A percentile compares a stretch with the other conserved stretches of the same genome.
phyloP scores from a whole-genome alignment of 2,113 vertebrate genomes.

The Galbula dea region DNA sequence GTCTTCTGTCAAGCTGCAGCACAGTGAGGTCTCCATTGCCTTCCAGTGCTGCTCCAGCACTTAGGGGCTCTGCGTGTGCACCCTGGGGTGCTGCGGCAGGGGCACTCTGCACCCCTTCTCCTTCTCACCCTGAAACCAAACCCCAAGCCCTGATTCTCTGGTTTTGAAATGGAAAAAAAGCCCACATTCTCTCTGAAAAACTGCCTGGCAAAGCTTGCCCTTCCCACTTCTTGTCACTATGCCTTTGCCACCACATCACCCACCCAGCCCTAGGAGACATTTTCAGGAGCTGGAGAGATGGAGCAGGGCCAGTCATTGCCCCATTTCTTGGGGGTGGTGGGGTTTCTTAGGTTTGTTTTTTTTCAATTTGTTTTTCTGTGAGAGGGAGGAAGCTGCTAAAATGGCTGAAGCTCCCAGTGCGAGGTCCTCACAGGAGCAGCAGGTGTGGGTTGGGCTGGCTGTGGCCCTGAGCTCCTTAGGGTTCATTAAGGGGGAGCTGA shows the following conservation, averaged over 20 bases:
- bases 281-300: rapidly evolving
- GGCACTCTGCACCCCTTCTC: background rate
- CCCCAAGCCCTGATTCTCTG: rapidly evolving
- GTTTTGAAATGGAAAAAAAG: background rate
- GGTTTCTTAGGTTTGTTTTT: too few species aligned
- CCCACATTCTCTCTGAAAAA: background rate
- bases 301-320: rapidly evolving
- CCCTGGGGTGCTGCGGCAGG: background rate
- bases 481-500: too few species aligned
- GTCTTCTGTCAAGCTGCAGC: background rate
- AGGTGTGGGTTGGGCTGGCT: too few species aligned
- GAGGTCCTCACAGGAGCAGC: too few species aligned
- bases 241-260: rapidly evolving
- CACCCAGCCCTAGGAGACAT: rapidly evolving
- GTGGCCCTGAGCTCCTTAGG: too few species aligned
- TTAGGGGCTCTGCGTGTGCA: background rate
- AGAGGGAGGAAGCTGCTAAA: background rate
- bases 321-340: rapidly evolving
- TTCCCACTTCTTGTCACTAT: rapidly evolving
- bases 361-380: too few species aligned
- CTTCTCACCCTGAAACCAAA: background rate
- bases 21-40: background rate
- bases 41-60: rapidly evolving
- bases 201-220: background rate
- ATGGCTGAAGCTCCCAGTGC: background rate